These are phyloP conservation scores for Aegithalos caudatus DNA, from an alignment of 2,113 vertebrate species.

Conservation along the genomic window DNA sequence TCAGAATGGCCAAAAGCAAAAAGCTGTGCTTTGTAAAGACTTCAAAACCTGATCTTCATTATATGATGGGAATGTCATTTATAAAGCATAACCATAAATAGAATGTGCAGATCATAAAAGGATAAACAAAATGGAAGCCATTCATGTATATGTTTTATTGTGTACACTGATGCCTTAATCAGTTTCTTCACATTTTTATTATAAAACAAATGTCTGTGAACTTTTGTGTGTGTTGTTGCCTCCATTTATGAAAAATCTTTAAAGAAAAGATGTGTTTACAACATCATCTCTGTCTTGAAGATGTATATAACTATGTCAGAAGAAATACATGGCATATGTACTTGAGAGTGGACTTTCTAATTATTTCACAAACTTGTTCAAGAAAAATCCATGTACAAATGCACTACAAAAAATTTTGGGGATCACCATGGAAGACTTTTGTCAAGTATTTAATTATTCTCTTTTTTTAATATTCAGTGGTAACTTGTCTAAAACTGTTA, in stretches of 20 bases:
- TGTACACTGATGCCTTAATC: not conserved
- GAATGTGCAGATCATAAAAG: not conserved
- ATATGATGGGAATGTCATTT: not conserved
- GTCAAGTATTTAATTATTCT: not conserved
- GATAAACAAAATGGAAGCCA: not conserved
- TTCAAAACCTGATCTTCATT: not conserved
- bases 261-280: not conserved
- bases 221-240: not conserved
- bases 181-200: not conserved
- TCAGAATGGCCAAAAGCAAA: not conserved
- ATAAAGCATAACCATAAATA: not conserved
- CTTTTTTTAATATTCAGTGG: not conserved
- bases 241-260: not conserved
- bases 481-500: not conserved
- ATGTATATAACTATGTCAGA: not conserved
- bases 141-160: not conserved
- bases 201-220: not conserved
- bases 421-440: not conserved
- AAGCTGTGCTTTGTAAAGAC: not conserved
- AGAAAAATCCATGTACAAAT: not conserved
- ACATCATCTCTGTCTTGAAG: not conserved
- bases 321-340: not conserved
- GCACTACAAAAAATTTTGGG: not conserved
- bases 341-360: not conserved
- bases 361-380: not conserved